These are phyloP conservation scores for Temnothorax longispinosus DNA, from an alignment of 1,140 invertebrate species.

Conservation along the genomic window DNA sequence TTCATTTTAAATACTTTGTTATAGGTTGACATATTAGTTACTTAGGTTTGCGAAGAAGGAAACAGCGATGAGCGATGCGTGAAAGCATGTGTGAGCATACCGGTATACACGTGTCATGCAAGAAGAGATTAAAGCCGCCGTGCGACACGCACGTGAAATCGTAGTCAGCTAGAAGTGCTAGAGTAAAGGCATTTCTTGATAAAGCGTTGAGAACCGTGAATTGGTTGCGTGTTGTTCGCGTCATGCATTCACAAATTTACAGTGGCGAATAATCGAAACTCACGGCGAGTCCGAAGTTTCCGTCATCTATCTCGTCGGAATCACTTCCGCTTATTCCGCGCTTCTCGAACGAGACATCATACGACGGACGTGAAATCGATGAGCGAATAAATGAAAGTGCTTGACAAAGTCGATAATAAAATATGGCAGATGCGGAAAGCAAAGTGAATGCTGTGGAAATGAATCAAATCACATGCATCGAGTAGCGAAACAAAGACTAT, in stretches of 20 bases:
- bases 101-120: background rate
- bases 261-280: constrained; percentile 7
- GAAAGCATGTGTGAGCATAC: background rate
- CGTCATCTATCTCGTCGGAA: constrained; percentile 4
- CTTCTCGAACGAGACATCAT: constrained; percentile 19
- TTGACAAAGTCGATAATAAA: constrained; percentile 21
- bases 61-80: background rate
- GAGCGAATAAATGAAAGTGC: constrained; percentile 42
- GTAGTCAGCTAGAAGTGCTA: background rate
- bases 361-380: constrained; percentile 41
- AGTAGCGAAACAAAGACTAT: background rate
- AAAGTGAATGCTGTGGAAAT: background rate
- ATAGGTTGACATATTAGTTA: too few relatives aligned
- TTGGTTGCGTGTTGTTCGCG: background rate
- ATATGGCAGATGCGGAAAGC: constrained; percentile 21
- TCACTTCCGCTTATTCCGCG: constrained; percentile 13
- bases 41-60: background rate
- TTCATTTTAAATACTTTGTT: background rate
- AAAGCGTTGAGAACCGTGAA: constrained; percentile 15
- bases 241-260: background rate
- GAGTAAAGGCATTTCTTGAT: background rate
- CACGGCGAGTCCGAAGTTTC: background rate
- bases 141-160: constrained; percentile 48
- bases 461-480: background rate
- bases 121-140: constrained; percentile 55